Conservation (phyloP, 1,140 invertebrate species). For the Drosophila elegans region DNA sequence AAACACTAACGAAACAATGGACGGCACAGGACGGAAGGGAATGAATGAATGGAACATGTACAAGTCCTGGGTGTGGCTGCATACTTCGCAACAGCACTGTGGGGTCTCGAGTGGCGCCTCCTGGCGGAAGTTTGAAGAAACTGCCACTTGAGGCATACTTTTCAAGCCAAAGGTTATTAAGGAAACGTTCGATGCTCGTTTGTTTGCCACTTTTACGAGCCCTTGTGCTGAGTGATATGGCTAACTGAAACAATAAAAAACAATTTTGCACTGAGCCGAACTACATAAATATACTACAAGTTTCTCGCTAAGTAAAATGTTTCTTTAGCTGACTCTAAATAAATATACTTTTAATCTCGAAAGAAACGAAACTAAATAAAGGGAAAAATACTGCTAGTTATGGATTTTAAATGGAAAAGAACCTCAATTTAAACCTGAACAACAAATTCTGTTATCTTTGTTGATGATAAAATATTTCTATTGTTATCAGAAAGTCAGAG, state of each 20-base stretch:
- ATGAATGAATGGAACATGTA: conserved; percentile 35
- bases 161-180: conserved; percentile 56
- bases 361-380: not conserved
- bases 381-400: no score
- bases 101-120: conserved; percentile 12
- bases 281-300: not conserved
- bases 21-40: conserved; percentile 46
- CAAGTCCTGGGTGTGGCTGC: conserved; percentile 25
- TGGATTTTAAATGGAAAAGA: no score
- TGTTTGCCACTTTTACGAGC: conserved; percentile 32
- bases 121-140: conserved; percentile 57
- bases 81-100: conserved; percentile 11
- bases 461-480: not conserved
- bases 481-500: conserved; percentile 2
- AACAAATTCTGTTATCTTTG: not conserved
- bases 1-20: conserved; percentile 72
- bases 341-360: no score
- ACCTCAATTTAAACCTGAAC: not conserved
- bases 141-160: conserved; percentile 65
- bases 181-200: conserved; percentile 53
- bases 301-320: no score
- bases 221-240: conserved; percentile 20
- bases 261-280: not conserved
- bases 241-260: conserved; percentile 5
- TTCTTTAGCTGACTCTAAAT: no score